A percentile compares a stretch with the other conserved stretches of the same genome.
These are phyloP conservation scores for Lasiommata megera DNA, from an alignment of 2,888 invertebrate genomes.

Conservation along the genomic window DNA sequence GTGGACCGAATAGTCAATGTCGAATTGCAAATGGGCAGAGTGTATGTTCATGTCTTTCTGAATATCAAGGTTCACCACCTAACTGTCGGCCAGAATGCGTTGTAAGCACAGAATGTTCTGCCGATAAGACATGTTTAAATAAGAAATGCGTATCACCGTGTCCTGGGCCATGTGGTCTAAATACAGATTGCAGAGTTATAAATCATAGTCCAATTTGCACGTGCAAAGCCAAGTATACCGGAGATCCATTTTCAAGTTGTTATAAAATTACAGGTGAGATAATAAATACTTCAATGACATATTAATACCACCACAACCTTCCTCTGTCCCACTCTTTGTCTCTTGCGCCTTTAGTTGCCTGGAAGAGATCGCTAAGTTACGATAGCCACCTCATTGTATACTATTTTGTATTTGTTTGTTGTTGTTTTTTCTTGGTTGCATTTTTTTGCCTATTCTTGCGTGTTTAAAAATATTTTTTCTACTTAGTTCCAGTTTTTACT, in stretches of 20 bases:
- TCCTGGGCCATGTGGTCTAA: constrained; percentile 86
- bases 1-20: constrained; percentile 84
- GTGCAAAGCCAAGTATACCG: constrained; percentile 82
- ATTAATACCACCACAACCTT: no score
- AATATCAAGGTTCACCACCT: constrained; percentile 85
- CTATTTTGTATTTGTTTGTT: no score
- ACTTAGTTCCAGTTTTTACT: constrained; percentile 54
- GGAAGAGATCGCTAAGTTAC: no score
- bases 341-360: no score
- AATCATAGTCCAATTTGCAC: constrained; percentile 88
- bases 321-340: no score
- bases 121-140: constrained; percentile 84
- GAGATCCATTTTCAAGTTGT: constrained; percentile 86
- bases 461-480: background rate
- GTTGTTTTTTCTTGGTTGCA: no score
- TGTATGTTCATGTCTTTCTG: constrained; percentile 86
- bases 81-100: constrained; percentile 88
- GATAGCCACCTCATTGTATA: no score
- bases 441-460: no score
- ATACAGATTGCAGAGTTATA: constrained; percentile 86
- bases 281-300: background rate
- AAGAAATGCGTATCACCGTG: constrained; percentile 88
- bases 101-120: constrained; percentile 85
- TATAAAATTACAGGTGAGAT: constrained; percentile 68
- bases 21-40: constrained; percentile 81